Evolutionary conservation across 2,797 vertebrate species (phyloP).

Genomic region (Chiroxiphia lanceolata): DNA sequence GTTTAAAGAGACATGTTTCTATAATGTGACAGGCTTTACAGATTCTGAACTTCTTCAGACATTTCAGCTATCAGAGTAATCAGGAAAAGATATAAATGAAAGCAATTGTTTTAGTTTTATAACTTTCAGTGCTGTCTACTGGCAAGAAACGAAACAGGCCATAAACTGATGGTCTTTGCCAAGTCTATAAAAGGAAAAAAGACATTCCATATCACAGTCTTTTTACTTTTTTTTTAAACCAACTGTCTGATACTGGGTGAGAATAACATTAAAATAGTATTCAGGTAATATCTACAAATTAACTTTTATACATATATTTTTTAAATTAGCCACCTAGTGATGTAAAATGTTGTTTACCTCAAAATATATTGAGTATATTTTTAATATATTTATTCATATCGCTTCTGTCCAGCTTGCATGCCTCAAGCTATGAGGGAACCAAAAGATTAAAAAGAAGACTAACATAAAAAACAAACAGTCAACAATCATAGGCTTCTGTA

Average conservation of each 20-base stretch:
- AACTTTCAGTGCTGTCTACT: slow-evolving; percentile 75
- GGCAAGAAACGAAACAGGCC: slow-evolving; percentile 72
- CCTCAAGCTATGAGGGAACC: slow-evolving; percentile 7
- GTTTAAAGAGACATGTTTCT: slow-evolving; percentile 95
- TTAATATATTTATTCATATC: slow-evolving; percentile 15
- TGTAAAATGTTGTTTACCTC: slow-evolving; percentile 45
- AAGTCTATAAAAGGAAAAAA: slow-evolving; percentile 62
- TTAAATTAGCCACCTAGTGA: neutral
- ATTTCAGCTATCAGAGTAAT: slow-evolving; percentile 82
- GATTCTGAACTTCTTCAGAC: slow-evolving; percentile 87
- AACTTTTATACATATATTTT: neutral
- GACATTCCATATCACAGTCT: slow-evolving; percentile 7
- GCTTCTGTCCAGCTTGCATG: neutral
- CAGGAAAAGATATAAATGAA: slow-evolving; percentile 73
- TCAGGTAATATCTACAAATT: slow-evolving; percentile 20
- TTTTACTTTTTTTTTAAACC: neutral
- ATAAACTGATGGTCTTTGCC: slow-evolving; percentile 70
- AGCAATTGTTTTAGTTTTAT: slow-evolving; percentile 76
- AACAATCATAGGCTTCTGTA: neutral
- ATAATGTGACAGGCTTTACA: slow-evolving; percentile 90
- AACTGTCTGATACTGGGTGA: neutral
- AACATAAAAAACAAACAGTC: neutral
- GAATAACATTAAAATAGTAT: slow-evolving; percentile 11
- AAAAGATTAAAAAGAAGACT: neutral
- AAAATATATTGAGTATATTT: neutral